Evolutionary conservation across 2,888 invertebrate genomes (phyloP), one percentile per base, ranked within the genome.

Genomic region (Platycheirus albimanus): DNA sequence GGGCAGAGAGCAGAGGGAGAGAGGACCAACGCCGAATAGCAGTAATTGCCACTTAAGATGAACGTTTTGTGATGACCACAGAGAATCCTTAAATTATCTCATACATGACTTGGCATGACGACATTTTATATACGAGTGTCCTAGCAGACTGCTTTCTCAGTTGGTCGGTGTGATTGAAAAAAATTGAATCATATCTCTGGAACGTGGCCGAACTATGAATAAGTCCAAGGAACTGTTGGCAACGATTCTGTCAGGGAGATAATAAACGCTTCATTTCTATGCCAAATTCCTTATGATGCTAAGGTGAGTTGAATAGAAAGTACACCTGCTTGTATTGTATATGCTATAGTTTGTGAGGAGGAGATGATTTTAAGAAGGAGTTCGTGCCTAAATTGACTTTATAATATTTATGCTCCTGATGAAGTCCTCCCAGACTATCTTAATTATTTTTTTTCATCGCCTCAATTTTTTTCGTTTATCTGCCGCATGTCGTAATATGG

Each of bases 1-100:
- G 7, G n/a, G 10, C n/a, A n/a, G n/a, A n/a, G 6, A 3, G 13
- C 10, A 3, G 13, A 19, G n/a, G 43, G 20, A 52, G 36, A 28
- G 2, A 13, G 13, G 13, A n/a, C n/a, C n/a, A n/a, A 28, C 30
- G 54, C 51, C 45, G 41, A 67, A 71, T 41, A 24, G 38, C 78
- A 83, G 72, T 78, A 83, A 83, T 83, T 78, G 83, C 78, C 83
- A 83, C 83, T 83, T 78, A 69, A 64, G 56, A 64, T 24, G 78
- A 69, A 78, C 78, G 72, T 83, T 83, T 83, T 78, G 69, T 64
- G 77, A 71, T 56, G 69, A 78, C 63, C 72, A 69, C 36, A 51
- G 61, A 13, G 77, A 66, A 83, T 67, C 13, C 49, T 61, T 38
- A 41, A 51, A 54, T 54, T 38, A 47, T 61, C 67, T 61, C 61